Conservation (phyloP, 2,888 invertebrate species). For the Heliconius erato region DNA sequence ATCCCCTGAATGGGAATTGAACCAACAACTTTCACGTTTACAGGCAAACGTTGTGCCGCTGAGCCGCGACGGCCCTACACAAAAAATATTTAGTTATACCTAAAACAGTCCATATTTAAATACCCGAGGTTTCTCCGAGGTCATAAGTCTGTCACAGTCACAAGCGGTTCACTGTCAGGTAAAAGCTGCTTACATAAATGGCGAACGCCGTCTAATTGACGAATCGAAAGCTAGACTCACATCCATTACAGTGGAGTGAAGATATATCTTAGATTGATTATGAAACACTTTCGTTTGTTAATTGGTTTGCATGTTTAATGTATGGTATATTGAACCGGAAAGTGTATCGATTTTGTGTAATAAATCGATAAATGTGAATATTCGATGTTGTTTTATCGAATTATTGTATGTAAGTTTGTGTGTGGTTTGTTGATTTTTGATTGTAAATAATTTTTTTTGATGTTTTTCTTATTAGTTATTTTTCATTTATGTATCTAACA, state of each 20-base stretch:
- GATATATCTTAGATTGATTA: slow-evolving; percentile 47
- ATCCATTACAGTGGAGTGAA: slow-evolving; percentile 42
- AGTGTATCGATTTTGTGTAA: neutral
- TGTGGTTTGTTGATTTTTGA: neutral
- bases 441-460: neutral
- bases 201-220: slow-evolving; percentile 43
- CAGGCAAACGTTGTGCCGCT: neutral
- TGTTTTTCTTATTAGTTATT: neutral
- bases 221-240: slow-evolving; percentile 47
- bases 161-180: slow-evolving; percentile 71
- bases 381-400: neutral
- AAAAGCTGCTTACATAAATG: slow-evolving; percentile 63
- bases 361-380: neutral
- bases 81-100: neutral
- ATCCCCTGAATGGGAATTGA: neutral
- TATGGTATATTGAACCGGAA: slow-evolving; percentile 21
- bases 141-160: slow-evolving; percentile 54
- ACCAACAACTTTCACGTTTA: neutral
- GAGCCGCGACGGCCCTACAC: neutral
- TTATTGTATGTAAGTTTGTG: neutral
- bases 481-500: no score
- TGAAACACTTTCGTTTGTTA: slow-evolving; percentile 46
- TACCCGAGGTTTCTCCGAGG: slow-evolving; percentile 57
- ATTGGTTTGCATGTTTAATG: slow-evolving; percentile 32
- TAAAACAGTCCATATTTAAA: slow-evolving; percentile 22